A percentile compares a stretch with the other conserved stretches of the same genome.
Conservation (phyloP, 2,797 vertebrate genomes). For the Melanotaenia maccullochi region DNA sequence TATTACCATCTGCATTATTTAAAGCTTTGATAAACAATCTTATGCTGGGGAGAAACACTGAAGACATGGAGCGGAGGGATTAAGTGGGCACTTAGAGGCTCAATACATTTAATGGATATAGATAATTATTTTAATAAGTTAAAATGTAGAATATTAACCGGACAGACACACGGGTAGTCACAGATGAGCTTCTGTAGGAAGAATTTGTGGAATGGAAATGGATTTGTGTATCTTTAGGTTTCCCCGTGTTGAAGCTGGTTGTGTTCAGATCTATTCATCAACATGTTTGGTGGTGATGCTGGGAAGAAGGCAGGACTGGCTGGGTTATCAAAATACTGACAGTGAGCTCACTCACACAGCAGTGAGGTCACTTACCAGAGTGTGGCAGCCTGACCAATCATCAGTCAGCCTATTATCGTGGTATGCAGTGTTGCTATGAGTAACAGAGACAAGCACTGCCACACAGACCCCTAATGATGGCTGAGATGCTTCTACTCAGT, state of each 20-base stretch:
- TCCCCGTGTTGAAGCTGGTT: conserved; percentile 14
- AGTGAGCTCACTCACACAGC: conserved; percentile 77
- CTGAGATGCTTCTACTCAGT: conserved; percentile 58
- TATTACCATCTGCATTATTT: conserved; percentile 84
- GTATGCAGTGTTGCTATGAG: conserved; percentile 83
- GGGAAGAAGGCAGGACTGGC: conserved; percentile 44
- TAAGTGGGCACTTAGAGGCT: conserved; percentile 29
- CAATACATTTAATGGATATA: conserved; percentile 22
- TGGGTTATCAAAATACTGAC: conserved; percentile 78
- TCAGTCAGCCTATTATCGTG: conserved; percentile 77
- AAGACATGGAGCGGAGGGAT: conserved; percentile 33
- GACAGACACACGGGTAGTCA: not conserved
- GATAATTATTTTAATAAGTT: conserved; percentile 29
- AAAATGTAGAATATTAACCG: conserved; percentile 24
- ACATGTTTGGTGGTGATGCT: conserved; percentile 49
- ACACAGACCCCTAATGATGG: conserved; percentile 64
- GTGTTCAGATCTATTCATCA: conserved; percentile 45
- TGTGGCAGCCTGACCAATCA: conserved; percentile 78
- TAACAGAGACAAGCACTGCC: conserved; percentile 74
- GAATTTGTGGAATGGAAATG: not conserved
- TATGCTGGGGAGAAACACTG: conserved; percentile 51
- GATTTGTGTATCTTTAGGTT: conserved; percentile 15
- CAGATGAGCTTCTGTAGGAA: not conserved
- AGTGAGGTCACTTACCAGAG: conserved; percentile 79
- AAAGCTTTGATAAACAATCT: conserved; percentile 77